Evolutionary conservation across 1,140 invertebrate genomes (phyloP), one percentile per base, ranked within the genome.

Genomic region (Philopotamus ludificatus): DNA sequence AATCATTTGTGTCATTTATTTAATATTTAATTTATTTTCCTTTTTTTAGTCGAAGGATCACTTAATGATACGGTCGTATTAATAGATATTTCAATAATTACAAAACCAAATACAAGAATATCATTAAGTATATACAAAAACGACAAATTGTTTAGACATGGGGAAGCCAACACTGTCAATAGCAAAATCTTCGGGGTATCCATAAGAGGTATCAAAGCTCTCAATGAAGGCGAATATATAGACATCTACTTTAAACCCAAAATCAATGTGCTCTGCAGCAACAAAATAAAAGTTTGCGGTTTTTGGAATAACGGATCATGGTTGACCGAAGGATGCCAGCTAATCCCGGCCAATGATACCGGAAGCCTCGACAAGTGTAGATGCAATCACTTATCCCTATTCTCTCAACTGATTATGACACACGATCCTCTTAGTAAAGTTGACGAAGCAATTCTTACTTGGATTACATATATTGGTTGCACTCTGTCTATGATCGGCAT

Each of bases 311-410:
- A 15, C 16, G 75, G 75, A 1, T 71, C 65, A 70, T 78, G 79
- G 78, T 76, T 77, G 1, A 71, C 72, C 25, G 74, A 76, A 2
- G 77, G 79, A 51, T 78, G 79, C 69, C 72, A 68, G 47, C 9
- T 62, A n/a, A 2, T 62, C 1, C 9, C 7, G 3, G 21, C 26
- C 7, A 2, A 44, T 22, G 1, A 18, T 21, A 10, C 57, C n/a
- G 75, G 74, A 3, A 53, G 66, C 41, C 68, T 80, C 15, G 77
- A 80, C 59, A 77, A 74, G 9, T 82, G 80, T 67, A 70, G 76
- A 25, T 81, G 79, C 63, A 66, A 71, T 20, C 80, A 82, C 63
- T 72, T 81, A 4, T 81, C 80, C 0, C 78, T 81, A 61, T 82
- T 82, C 61, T 78, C 79, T 1, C 74, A 80, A 68, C 71, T 82